These are phyloP conservation scores for Drosophila pseudoananassae DNA, from an alignment of 1,140 invertebrate genomes.

Conservation along the genomic window DNA sequence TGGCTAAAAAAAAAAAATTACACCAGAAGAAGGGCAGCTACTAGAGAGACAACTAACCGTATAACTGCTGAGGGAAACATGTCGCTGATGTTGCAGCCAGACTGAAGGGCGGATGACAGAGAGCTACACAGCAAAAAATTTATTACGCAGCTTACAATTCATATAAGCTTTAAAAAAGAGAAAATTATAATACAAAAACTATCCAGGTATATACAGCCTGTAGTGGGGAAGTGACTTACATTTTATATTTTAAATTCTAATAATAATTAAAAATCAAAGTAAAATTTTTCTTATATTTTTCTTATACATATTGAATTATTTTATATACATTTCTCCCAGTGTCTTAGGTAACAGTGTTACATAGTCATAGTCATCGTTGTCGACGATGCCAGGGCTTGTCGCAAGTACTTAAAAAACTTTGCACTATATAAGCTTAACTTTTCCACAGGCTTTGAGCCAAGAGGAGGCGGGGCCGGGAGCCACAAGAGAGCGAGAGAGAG, in stretches of 20 bases:
- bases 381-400: constrained; percentile 34
- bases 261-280: too few relatives aligned
- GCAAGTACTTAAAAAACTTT: constrained; percentile 72
- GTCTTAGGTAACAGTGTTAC: constrained; percentile 7
- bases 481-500: background rate
- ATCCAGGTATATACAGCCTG: too few relatives aligned
- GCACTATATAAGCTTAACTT: constrained; percentile 70
- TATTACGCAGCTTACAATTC: too few relatives aligned
- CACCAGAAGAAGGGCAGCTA: background rate
- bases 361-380: constrained; percentile 34
- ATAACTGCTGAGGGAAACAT: constrained; percentile 64
- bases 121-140: constrained; percentile 24
- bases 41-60: constrained; percentile 34
- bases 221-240: too few relatives aligned
- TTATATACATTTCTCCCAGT: background rate
- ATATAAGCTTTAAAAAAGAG: too few relatives aligned
- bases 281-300: too few relatives aligned
- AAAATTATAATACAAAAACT: too few relatives aligned
- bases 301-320: too few relatives aligned
- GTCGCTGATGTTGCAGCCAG: constrained; percentile 57
- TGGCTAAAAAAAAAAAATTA: background rate
- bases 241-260: too few relatives aligned
- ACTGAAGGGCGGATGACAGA: constrained; percentile 63
- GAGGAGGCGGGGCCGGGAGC: background rate
- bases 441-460: constrained; percentile 19